Percentiles rank a stretch among this genome's conserved stretches.
Evolutionary conservation across 2,113 vertebrate species (phyloP).

Genomic region (Cyanoramphus novaezelandiae): DNA sequence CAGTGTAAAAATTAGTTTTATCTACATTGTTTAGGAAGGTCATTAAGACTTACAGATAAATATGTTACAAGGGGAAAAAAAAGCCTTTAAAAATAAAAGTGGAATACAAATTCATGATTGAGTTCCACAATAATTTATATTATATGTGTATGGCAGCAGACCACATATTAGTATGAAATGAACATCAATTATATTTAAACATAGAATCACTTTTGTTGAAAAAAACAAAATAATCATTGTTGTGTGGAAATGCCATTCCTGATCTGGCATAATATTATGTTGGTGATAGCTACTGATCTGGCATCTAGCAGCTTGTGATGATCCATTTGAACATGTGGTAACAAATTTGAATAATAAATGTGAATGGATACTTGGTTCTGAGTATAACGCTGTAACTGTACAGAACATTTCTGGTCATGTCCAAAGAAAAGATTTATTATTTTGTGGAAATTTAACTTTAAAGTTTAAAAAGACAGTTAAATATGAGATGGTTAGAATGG

Average conservation of each 20-base stretch:
- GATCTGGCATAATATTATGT: neutral
- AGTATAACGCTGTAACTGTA: neutral
- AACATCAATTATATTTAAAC: neutral
- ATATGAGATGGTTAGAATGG: neutral
- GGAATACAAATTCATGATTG: neutral
- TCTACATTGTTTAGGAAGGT: neutral
- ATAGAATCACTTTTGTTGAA: neutral
- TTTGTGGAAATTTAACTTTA: neutral
- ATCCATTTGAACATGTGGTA: neutral
- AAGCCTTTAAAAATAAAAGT: neutral
- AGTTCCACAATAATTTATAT: neutral
- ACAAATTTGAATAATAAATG: neutral
- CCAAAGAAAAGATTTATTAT: neutral
- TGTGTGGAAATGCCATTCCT: neutral
- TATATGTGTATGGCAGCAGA: neutral
- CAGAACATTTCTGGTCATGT: neutral
- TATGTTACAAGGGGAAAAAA: neutral
- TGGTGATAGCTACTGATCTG: neutral
- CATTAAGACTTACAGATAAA: neutral
- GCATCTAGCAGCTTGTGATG: neutral
- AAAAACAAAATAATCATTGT: neutral
- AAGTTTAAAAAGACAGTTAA: neutral
- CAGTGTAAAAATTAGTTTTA: neutral
- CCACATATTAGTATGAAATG: neutral
- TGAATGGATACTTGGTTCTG: neutral